A percentile compares a stretch with the other conserved stretches of the same genome.
Conservation (phyloP, 2,888 invertebrate species). For the Sinohyriopsis cumingii region DNA sequence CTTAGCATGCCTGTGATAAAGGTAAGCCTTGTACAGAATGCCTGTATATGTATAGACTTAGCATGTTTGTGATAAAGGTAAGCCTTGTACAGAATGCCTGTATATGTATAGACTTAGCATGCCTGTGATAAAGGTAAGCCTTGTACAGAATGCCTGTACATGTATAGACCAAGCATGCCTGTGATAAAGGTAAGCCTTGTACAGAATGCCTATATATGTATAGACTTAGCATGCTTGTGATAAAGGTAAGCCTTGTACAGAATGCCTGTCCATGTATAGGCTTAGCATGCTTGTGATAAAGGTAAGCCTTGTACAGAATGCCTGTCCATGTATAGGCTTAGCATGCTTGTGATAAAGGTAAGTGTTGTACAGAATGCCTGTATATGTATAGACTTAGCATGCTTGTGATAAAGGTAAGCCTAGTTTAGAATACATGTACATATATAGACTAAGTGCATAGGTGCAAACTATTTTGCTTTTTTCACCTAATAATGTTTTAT, state of each 20-base stretch:
- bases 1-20: conserved; percentile 10
- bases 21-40: conserved; percentile 1
- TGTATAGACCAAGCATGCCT: too few species aligned
- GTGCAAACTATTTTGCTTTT: too few species aligned
- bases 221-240: neutral
- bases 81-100: neutral
- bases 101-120: too few species aligned
- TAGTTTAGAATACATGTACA: neutral
- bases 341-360: conserved; percentile 12
- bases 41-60: neutral
- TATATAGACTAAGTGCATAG: too few species aligned
- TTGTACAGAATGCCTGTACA: too few species aligned
- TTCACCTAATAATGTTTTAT: too few species aligned
- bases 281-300: too few species aligned
- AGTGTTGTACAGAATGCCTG: neutral
- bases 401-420: conserved; percentile 9
- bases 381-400: neutral
- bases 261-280: too few species aligned
- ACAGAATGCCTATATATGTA: too few species aligned
- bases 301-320: conserved; percentile 1
- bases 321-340: neutral
- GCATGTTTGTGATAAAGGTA: too few species aligned
- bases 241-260: neutral
- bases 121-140: too few species aligned
- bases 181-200: neutral